phyloP scores from a whole-genome alignment of 1,140 invertebrate species.

The Grapholita molesta region DNA sequence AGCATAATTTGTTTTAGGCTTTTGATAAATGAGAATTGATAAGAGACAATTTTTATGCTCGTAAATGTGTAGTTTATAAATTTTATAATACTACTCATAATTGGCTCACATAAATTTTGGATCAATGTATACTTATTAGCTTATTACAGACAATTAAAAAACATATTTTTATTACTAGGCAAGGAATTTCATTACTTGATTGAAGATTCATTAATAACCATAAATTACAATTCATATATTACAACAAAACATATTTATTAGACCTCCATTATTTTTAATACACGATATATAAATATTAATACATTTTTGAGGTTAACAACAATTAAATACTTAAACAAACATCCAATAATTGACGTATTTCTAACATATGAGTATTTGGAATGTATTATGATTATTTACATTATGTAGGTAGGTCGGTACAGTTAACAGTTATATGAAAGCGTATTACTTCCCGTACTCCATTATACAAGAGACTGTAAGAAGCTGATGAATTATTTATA shows the following conservation, averaged over 20 bases:
- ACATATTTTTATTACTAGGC: background rate
- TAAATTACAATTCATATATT: background rate
- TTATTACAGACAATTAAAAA: slow-evolving; percentile 1
- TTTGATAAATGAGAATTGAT: no score
- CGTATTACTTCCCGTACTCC: slow-evolving; percentile 44
- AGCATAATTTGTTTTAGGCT: no score
- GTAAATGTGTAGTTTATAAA: no score
- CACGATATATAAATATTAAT: background rate
- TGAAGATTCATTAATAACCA: background rate
- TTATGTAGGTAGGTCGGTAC: slow-evolving; percentile 35
- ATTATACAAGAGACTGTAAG: background rate
- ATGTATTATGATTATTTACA: slow-evolving; percentile 20
- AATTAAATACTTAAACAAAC: slow-evolving; percentile 10
- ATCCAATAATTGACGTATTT: slow-evolving; percentile 10
- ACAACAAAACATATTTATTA: slow-evolving; percentile 12
- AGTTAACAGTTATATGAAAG: slow-evolving; percentile 42
- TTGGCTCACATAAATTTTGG: no score
- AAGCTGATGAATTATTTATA: background rate
- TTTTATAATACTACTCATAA: no score
- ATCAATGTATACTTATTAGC: background rate
- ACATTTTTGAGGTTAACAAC: slow-evolving; percentile 1
- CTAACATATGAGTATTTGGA: slow-evolving; percentile 6
- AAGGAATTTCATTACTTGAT: background rate
- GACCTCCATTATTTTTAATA: background rate
- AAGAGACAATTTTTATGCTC: no score